Evolutionary conservation across 2,797 vertebrate species (phyloP).

Genomic region (Lateolabrax maculatus): DNA sequence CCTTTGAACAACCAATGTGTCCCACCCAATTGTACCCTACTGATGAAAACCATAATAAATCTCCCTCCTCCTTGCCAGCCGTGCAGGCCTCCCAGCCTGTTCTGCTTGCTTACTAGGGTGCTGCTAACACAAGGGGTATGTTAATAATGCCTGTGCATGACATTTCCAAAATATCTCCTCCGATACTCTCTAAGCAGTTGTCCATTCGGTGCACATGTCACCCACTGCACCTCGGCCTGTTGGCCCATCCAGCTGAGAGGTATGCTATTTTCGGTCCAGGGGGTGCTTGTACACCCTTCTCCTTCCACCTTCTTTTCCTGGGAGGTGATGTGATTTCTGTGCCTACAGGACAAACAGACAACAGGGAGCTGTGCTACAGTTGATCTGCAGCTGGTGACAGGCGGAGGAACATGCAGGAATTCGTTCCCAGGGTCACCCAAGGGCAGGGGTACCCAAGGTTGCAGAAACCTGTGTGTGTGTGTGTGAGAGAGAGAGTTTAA

Average conservation of each 20-base stretch:
- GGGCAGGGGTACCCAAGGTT: constrained; percentile 44
- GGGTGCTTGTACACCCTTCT: constrained; percentile 37
- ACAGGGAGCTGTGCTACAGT: constrained; percentile 38
- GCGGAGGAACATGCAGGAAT: constrained; percentile 31
- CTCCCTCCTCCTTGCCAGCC: constrained; percentile 10
- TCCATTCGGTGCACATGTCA: constrained; percentile 57
- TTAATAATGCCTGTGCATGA: constrained; percentile 68
- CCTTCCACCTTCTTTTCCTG: constrained; percentile 41
- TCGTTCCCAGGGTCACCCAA: constrained; percentile 54
- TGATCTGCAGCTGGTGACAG: constrained; percentile 61
- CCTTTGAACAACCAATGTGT: constrained; percentile 48
- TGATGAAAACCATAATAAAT: constrained; percentile 64
- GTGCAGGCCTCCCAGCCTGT: constrained; percentile 18
- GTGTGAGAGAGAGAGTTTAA: constrained; percentile 12
- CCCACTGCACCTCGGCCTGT: constrained; percentile 49
- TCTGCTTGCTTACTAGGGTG: constrained; percentile 31
- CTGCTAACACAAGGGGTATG: constrained; percentile 60
- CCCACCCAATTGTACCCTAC: constrained; percentile 27
- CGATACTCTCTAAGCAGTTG: constrained; percentile 53
- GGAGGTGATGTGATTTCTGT: constrained; percentile 57
- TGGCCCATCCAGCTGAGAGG: constrained; percentile 41
- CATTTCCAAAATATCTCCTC: constrained; percentile 72
- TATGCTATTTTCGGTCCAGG: constrained; percentile 59
- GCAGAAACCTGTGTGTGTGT: constrained; percentile 6
- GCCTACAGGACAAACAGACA: constrained; percentile 34